Percentiles rank a stretch among this genome's conserved stretches.
Conservation (phyloP, 2,113 vertebrate species). For the Cathartes aura region DNA sequence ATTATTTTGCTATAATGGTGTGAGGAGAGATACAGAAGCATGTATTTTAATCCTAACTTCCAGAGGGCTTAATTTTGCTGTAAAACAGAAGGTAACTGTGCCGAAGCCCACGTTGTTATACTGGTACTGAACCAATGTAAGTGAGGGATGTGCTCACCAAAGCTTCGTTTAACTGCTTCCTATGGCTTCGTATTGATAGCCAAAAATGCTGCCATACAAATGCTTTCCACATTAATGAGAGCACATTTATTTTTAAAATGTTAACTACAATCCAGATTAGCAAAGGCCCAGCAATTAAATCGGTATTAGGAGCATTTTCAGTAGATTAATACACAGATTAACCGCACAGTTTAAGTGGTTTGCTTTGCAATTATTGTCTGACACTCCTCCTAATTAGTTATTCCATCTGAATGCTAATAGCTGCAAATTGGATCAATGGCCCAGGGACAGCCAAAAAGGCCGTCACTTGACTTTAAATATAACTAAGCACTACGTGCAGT, state of each 20-base stretch:
- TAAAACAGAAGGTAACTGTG: neutral
- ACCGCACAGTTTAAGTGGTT: neutral
- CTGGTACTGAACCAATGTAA: neutral
- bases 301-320: conserved; percentile 31
- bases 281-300: conserved; percentile 64
- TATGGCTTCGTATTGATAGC: neutral
- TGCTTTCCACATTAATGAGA: neutral
- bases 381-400: conserved; percentile 41
- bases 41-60: neutral
- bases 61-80: neutral
- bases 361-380: conserved; percentile 22
- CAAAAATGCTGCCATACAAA: neutral
- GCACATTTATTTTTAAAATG: conserved; percentile 9
- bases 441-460: conserved; percentile 29
- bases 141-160: neutral
- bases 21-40: neutral
- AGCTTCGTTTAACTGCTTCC: neutral
- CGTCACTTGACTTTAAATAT: neutral
- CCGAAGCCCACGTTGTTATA: neutral
- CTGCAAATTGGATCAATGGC: conserved; percentile 63
- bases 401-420: conserved; percentile 63
- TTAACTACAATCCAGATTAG: conserved; percentile 39
- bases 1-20: neutral
- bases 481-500: neutral
- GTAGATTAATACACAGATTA: conserved; percentile 14